These are phyloP conservation scores for Synanceia verrucosa DNA, from an alignment of 2,797 vertebrate genomes.

Conservation along the genomic window DNA sequence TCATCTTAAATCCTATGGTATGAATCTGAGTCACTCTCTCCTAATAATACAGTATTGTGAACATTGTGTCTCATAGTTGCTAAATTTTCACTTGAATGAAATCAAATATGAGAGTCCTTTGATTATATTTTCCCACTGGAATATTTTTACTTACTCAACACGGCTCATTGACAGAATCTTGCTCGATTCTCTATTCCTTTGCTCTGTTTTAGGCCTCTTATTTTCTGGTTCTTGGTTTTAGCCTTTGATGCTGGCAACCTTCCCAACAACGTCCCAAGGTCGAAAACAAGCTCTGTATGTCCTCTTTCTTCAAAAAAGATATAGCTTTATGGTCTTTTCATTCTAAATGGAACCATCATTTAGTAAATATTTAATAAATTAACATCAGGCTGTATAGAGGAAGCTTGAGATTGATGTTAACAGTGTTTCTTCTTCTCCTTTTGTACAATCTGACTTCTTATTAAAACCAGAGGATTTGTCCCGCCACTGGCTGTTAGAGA, in stretches of 20 bases:
- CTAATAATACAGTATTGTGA: constrained; percentile 4
- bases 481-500: no score
- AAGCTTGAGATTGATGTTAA: no score
- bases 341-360: no score
- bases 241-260: constrained; percentile 21
- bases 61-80: constrained; percentile 1
- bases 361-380: no score
- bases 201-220: constrained; percentile 65
- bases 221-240: constrained; percentile 57
- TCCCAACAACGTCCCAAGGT: constrained; percentile 22
- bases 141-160: constrained; percentile 69
- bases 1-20: background rate
- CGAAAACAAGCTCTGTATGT: constrained; percentile 11
- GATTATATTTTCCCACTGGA: constrained; percentile 69
- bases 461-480: no score
- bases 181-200: constrained; percentile 63
- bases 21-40: background rate
- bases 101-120: constrained; percentile 49
- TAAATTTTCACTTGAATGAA: constrained; percentile 48
- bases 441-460: no score
- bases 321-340: no score
- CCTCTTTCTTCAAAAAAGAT: background rate
- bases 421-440: no score
- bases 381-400: no score
- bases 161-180: constrained; percentile 72